Conservation (phyloP, 2,888 invertebrate species). For the Euplexia lucipara region DNA sequence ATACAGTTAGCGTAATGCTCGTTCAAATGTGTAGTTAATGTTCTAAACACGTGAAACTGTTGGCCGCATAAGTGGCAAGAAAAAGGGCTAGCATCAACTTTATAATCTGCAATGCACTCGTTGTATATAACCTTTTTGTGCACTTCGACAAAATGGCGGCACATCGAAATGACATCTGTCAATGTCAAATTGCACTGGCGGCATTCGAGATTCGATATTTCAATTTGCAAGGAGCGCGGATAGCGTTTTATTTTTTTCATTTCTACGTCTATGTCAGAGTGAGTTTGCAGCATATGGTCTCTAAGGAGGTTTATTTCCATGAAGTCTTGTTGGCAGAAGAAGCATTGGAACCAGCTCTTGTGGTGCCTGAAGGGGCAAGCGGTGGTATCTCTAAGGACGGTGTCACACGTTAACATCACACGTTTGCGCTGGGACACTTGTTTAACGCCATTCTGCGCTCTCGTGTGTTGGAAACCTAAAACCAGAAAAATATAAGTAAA, state of each 20-base stretch:
- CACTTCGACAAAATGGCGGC: constrained; percentile 75
- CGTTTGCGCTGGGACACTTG: constrained; percentile 81
- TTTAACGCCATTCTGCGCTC: constrained; percentile 63
- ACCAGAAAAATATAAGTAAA: constrained; percentile 43
- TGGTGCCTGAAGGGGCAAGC: constrained; percentile 86
- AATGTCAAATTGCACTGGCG: constrained; percentile 76
- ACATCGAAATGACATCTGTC: constrained; percentile 77
- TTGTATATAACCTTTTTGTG: constrained; percentile 81
- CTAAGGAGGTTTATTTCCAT: constrained; percentile 79
- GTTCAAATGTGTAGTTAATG: constrained; percentile 85
- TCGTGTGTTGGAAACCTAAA: constrained; percentile 63
- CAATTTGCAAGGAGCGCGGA: constrained; percentile 84
- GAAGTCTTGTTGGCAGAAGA: constrained; percentile 82
- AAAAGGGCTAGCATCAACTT: constrained; percentile 80
- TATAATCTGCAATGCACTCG: constrained; percentile 85
- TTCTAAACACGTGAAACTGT: constrained; percentile 84
- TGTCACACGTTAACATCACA: constrained; percentile 78
- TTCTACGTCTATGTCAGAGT: constrained; percentile 75
- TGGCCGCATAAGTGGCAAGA: constrained; percentile 80
- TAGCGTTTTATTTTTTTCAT: constrained; percentile 81
- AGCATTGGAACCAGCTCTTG: constrained; percentile 87
- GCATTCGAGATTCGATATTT: constrained; percentile 83
- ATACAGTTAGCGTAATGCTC: constrained; percentile 88
- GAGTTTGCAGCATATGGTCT: constrained; percentile 72
- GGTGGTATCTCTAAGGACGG: constrained; percentile 79